Evolutionary conservation across 2,888 invertebrate genomes (phyloP).

Genomic region (Chamaedrilus cognettii): DNA sequence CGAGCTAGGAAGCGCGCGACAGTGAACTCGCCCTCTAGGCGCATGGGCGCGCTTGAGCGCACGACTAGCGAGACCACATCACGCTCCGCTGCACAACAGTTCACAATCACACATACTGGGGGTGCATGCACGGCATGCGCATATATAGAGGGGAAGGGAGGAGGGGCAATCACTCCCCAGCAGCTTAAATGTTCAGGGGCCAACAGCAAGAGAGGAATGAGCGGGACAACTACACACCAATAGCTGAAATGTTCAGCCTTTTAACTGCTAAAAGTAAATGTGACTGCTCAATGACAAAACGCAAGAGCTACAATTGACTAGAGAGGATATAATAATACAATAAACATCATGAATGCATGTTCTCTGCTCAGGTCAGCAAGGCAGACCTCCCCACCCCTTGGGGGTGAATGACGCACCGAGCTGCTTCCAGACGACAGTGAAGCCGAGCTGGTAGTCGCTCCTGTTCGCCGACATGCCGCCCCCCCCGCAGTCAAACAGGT

Average conservation of each 20-base stretch:
- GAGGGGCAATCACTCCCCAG: too few relatives aligned
- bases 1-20: conserved; percentile 71
- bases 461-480: conserved; percentile 39
- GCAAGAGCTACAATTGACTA: not conserved
- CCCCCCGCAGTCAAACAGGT: conserved; percentile 30
- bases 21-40: conserved; percentile 74
- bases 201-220: not conserved
- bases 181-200: not conserved
- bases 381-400: too few relatives aligned
- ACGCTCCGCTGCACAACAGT: not conserved
- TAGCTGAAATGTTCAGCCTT: not conserved
- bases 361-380: too few relatives aligned
- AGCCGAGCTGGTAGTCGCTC: conserved; percentile 61
- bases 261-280: too few relatives aligned
- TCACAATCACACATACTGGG: too few relatives aligned
- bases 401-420: too few relatives aligned
- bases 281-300: not conserved
- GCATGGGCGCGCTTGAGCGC: conserved; percentile 49
- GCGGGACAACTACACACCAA: too few relatives aligned
- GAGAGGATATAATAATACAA: too few relatives aligned
- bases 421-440: conserved; percentile 78
- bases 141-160: too few relatives aligned
- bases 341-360: not conserved
- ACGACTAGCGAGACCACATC: not conserved
- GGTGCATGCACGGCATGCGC: too few relatives aligned